Conservation (phyloP, 2,797 vertebrate genomes). For the Eupleurogrammus muticus region DNA sequence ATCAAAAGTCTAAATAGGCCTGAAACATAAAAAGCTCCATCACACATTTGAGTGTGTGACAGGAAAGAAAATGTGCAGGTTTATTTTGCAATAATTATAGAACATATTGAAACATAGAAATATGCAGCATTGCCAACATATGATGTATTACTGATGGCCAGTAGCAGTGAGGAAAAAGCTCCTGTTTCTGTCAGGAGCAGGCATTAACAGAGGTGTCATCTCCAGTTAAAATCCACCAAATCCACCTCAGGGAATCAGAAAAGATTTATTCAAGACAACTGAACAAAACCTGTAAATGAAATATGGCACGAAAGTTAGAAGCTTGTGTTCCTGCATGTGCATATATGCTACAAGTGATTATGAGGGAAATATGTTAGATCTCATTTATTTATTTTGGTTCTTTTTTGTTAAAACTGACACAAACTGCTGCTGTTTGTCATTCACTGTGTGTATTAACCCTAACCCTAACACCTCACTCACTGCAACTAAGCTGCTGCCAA, state of each 20-base stretch:
- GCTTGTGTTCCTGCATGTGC: too few species aligned
- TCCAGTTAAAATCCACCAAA: too few species aligned
- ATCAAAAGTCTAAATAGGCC: too few species aligned
- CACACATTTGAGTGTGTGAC: too few species aligned
- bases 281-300: slow-evolving; percentile 2
- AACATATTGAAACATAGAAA: too few species aligned
- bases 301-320: too few species aligned
- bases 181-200: slow-evolving; percentile 35
- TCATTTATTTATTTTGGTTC: neutral
- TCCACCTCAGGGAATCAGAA: neutral
- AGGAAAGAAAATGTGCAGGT: too few species aligned
- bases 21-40: too few species aligned
- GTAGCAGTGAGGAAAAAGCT: slow-evolving; percentile 2
- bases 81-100: too few species aligned
- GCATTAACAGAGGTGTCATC: slow-evolving; percentile 61
- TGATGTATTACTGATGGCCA: too few species aligned
- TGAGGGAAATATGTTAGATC: too few species aligned
- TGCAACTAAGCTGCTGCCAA: neutral
- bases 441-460: neutral
- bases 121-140: too few species aligned
- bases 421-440: neutral
- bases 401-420: neutral
- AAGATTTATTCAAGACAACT: slow-evolving; percentile 9
- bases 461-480: neutral
- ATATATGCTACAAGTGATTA: neutral